phyloP scores from a whole-genome alignment of 2,888 invertebrate species.

The Zaprionus obscuricornis region DNA sequence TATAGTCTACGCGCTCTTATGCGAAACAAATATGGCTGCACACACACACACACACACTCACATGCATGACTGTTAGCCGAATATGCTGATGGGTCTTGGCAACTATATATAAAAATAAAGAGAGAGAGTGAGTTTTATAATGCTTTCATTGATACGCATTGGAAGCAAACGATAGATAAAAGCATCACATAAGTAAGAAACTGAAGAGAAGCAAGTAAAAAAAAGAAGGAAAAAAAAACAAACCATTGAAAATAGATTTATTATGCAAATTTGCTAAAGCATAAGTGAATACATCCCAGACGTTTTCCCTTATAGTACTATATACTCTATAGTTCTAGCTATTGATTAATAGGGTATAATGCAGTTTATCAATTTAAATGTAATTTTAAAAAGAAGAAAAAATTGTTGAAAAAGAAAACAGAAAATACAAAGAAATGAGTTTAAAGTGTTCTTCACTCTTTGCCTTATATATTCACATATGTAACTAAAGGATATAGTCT shows the following conservation, averaged over 20 bases:
- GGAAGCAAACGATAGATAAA: constrained; percentile 34
- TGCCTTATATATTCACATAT: too few relatives aligned
- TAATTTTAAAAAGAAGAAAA: not conserved
- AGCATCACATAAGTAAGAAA: constrained; percentile 18
- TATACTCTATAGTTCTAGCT: constrained; percentile 26
- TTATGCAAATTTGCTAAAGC: constrained; percentile 73
- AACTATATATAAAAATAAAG: constrained; percentile 46
- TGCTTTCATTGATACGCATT: constrained; percentile 54
- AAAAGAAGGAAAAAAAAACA: constrained; percentile 29
- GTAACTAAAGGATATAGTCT: constrained; percentile 4
- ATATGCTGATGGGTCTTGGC: constrained; percentile 50
- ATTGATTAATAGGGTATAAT: not conserved
- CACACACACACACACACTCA: constrained; percentile 23
- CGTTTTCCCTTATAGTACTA: constrained; percentile 14
- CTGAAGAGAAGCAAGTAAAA: constrained; percentile 11
- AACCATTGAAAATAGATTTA: constrained; percentile 79
- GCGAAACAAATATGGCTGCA: constrained; percentile 51
- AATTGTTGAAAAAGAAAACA: too few relatives aligned
- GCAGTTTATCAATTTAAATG: too few relatives aligned
- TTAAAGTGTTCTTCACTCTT: too few relatives aligned
- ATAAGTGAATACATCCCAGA: constrained; percentile 63
- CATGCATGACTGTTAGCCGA: constrained; percentile 51
- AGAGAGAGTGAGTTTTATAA: constrained; percentile 35
- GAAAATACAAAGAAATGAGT: too few relatives aligned
- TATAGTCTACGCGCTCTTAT: constrained; percentile 26